A percentile compares a stretch with the other conserved stretches of the same genome.
Conservation (phyloP, 2,797 vertebrate species). For the Corythornis leucogaster region DNA sequence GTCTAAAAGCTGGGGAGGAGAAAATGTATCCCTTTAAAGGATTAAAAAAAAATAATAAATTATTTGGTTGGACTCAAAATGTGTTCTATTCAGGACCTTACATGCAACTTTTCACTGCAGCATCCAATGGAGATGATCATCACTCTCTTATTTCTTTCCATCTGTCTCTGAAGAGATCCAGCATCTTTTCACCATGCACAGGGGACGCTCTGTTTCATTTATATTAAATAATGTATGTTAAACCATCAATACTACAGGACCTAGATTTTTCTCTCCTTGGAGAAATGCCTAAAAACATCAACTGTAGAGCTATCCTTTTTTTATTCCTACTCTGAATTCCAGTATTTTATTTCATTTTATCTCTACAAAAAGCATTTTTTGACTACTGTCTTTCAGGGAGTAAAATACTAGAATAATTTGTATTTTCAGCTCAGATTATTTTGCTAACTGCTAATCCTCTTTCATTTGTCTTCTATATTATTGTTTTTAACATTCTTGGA, state of each 20-base stretch:
- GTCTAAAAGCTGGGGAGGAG: background rate
- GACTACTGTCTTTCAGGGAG: background rate
- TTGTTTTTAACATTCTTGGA: background rate
- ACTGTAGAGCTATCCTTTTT: background rate
- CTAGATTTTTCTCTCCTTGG: conserved; percentile 10
- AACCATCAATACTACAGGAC: background rate
- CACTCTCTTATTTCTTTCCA: background rate
- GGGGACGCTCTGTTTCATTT: conserved; percentile 2
- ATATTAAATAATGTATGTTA: conserved; percentile 35
- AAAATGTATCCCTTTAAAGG: conserved; percentile 10
- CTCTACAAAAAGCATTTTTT: background rate
- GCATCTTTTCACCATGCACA: background rate
- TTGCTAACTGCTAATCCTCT: background rate
- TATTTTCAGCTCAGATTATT: background rate
- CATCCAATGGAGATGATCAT: background rate
- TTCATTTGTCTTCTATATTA: background rate
- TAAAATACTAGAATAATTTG: background rate
- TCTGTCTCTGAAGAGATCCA: background rate
- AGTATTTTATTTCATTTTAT: background rate
- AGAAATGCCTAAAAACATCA: conserved; percentile 4
- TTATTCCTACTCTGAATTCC: background rate
- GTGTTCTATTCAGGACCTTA: background rate
- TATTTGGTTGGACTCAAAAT: background rate
- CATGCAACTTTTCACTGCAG: background rate
- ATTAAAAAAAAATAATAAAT: background rate